Evolutionary conservation across 2,797 vertebrate species (phyloP).

Genomic region (Dryobates pubescens): DNA sequence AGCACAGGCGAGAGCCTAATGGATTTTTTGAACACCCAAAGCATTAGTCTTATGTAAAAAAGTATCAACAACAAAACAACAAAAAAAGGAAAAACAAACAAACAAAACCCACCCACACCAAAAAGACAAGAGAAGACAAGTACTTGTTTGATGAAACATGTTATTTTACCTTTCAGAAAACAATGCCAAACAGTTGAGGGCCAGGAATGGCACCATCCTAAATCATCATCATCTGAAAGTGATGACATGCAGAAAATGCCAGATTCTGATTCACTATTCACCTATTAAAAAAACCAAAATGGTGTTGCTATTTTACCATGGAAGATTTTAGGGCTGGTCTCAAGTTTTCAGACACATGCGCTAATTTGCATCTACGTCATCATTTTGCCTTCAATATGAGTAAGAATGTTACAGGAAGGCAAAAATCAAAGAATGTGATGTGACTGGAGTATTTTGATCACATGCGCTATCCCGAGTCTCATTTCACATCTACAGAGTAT

Average conservation of each 20-base stretch:
- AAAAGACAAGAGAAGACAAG: background rate
- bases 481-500: background rate
- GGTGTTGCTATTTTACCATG: background rate
- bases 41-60: background rate
- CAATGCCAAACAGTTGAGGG: slow-evolving; percentile 97
- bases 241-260: slow-evolving; percentile 97
- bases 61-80: background rate
- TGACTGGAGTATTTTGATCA: background rate
- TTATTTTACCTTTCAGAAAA: slow-evolving; percentile 93
- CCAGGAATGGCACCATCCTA: slow-evolving; percentile 99
- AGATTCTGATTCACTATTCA: slow-evolving; percentile 95
- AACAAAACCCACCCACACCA: too few species aligned
- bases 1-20: slow-evolving; percentile 93
- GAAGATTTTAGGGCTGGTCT: background rate
- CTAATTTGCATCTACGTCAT: background rate
- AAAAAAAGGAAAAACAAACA: background rate
- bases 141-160: background rate
- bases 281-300: slow-evolving; percentile 77
- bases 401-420: background rate
- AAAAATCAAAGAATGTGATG: background rate
- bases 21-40: background rate
- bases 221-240: slow-evolving; percentile 97
- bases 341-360: background rate
- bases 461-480: background rate
- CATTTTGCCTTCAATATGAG: background rate